Evolutionary conservation across 2,888 invertebrate genomes (phyloP), one percentile per base, ranked within the genome.

Genomic region (Theretra japonica): DNA sequence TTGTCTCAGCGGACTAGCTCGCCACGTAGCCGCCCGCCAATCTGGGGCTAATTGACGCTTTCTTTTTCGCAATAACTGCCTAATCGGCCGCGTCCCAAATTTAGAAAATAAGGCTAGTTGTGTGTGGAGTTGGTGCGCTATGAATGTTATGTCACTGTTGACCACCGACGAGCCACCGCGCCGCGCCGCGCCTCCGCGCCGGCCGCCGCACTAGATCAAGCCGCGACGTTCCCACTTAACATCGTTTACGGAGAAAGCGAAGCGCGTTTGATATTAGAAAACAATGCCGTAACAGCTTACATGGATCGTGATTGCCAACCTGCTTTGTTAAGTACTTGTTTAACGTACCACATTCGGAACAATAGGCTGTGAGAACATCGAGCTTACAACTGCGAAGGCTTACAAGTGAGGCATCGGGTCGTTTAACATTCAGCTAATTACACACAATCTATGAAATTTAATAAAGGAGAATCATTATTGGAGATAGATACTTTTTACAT

Each of bases 181-280:
- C n/a, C n/a, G n/a, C n/a, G n/a, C n/a, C n/a, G n/a, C n/a, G n/a
- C n/a, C n/a, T n/a, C 62, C 21, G 4, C 41, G 41, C 59, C 28
- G 28, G 6, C 6, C 25, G 56, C 58, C 23, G 25, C 58, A 23
- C 3, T 17, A n/a, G 58, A 23, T 21, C 58, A 23, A 7, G 25
- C 58, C 59, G 59, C 59, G 28, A 30, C 33, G 30, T 8, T 72
- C 72, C 76, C 70, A 69, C 74, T 72, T 79, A 80, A 80, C 81
- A 80, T 77, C 72, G 75, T 77, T 82, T 73, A 69, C 68, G 69
- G 82, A 74, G 84, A 85, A 83, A 85, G 82, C 72, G n/a, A 70
- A 73, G 72, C 79, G 77, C 77, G 80, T 80, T 74, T 79, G 74
- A 81, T 79, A 82, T 79, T 80, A 72, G 79, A 80, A 81, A 82